Conservation (phyloP, 2,113 vertebrate genomes). For the Notarius lentiginosus region DNA sequence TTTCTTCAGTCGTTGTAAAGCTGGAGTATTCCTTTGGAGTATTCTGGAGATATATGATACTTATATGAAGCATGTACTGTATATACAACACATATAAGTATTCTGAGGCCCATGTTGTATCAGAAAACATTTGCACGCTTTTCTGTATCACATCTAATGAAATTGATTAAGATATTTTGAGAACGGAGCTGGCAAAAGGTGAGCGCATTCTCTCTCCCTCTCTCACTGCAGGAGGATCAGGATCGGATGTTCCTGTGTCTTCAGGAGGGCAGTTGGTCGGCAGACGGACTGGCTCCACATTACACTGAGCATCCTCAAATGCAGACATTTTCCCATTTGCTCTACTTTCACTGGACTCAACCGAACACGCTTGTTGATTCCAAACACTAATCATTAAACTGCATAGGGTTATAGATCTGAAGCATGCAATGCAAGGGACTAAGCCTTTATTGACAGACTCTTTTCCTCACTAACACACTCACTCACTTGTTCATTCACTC, state of each 20-base stretch:
- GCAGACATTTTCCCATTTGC: constrained; percentile 61
- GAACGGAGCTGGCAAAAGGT: constrained; percentile 8
- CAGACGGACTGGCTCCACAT: constrained; percentile 74
- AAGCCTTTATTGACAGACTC: not conserved
- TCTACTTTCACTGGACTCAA: constrained; percentile 59
- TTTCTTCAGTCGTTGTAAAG: not conserved
- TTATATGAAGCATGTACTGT: not conserved
- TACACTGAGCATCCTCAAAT: constrained; percentile 63
- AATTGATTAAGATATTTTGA: constrained; percentile 33
- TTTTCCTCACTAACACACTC: not conserved
- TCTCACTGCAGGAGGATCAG: constrained; percentile 56
- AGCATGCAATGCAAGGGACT: not conserved
- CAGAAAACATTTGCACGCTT: constrained; percentile 12
- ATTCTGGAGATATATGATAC: not conserved
- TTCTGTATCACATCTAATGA: not conserved
- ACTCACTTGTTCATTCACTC: not conserved
- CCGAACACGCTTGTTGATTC: constrained; percentile 29
- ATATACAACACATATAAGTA: not conserved
- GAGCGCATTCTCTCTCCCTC: constrained; percentile 23
- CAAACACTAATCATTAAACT: constrained; percentile 4
- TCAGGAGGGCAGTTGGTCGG: constrained; percentile 61
- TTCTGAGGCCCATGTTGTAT: not conserved
- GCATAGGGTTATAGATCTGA: not conserved
- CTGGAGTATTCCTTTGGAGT: not conserved
- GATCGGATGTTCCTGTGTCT: constrained; percentile 68